These are phyloP conservation scores for Uloborus diversus DNA, from an alignment of 1,140 invertebrate genomes.

Conservation along the genomic window DNA sequence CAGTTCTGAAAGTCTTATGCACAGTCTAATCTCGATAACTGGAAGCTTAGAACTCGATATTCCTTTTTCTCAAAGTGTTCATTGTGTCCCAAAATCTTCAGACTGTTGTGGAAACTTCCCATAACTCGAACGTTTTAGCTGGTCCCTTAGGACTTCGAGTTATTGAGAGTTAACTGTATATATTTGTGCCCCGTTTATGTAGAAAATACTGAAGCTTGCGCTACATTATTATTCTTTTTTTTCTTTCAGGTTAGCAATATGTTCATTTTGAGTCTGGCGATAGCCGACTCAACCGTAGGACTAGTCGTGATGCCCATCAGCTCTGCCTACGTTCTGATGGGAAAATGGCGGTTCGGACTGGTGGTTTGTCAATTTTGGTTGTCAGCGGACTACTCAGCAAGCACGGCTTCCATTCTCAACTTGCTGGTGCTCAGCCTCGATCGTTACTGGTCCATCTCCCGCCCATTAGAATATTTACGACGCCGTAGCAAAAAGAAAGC, in stretches of 20 bases:
- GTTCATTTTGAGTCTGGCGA: conserved; percentile 74
- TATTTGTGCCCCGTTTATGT: too few species aligned
- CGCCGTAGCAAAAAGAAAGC: conserved; percentile 72
- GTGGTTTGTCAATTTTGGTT: conserved; percentile 70
- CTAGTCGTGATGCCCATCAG: conserved; percentile 74
- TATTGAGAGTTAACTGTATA: too few species aligned
- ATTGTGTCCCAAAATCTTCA: too few species aligned
- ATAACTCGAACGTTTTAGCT: too few species aligned
- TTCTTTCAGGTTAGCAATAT: conserved; percentile 71
- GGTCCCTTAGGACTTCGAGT: too few species aligned
- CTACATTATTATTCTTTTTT: background rate
- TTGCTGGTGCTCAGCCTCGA: conserved; percentile 69
- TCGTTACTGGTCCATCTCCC: conserved; percentile 71
- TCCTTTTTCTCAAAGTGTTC: too few species aligned
- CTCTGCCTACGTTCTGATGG: conserved; percentile 72
- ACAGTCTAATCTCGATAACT: too few species aligned
- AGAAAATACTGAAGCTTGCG: too few species aligned
- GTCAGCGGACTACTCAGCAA: conserved; percentile 73
- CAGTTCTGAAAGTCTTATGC: too few species aligned
- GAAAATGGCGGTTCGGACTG: conserved; percentile 71
- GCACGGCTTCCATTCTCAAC: conserved; percentile 74
- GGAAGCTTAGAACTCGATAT: too few species aligned
- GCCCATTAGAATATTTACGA: conserved; percentile 71
- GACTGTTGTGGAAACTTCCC: too few species aligned
- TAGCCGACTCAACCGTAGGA: conserved; percentile 74